A percentile compares a stretch with the other conserved stretches of the same genome.
These are phyloP conservation scores for Grantiella picta DNA, from an alignment of 2,113 vertebrate genomes.

Conservation along the genomic window DNA sequence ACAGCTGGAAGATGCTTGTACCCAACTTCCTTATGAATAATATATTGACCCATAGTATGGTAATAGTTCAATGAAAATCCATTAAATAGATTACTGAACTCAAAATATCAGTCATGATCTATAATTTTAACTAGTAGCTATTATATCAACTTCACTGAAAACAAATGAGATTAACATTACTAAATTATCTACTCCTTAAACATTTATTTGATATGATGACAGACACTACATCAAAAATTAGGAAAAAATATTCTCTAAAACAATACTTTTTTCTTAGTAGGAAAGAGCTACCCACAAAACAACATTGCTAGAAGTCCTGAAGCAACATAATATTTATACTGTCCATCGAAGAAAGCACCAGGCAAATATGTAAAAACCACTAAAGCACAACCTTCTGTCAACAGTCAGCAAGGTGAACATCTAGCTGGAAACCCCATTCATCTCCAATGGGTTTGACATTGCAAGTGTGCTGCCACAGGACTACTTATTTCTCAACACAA, in stretches of 20 bases:
- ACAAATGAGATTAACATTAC: not conserved
- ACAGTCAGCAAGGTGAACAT: not conserved
- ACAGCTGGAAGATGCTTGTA: not conserved
- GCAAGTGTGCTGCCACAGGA: not conserved
- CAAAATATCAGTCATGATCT: slow-evolving; percentile 26
- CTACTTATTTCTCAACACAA: not conserved
- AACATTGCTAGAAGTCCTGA: not conserved
- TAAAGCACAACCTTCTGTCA: not conserved
- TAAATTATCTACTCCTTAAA: not conserved
- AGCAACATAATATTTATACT: not conserved
- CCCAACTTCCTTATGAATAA: not conserved
- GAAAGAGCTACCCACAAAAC: not conserved
- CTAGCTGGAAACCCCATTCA: not conserved
- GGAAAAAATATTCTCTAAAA: not conserved
- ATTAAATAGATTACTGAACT: slow-evolving; percentile 22
- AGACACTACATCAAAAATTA: not conserved
- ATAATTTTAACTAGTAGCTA: not conserved
- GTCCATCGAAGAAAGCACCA: not conserved
- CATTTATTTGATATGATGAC: not conserved
- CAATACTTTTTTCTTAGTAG: not conserved
- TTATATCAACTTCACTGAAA: not conserved
- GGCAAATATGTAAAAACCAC: not conserved
- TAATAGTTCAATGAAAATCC: not conserved
- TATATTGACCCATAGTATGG: not conserved
- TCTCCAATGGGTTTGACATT: not conserved